Evolutionary conservation across 2,113 vertebrate species (phyloP).

Genomic region (Pyxicephalus adspersus): DNA sequence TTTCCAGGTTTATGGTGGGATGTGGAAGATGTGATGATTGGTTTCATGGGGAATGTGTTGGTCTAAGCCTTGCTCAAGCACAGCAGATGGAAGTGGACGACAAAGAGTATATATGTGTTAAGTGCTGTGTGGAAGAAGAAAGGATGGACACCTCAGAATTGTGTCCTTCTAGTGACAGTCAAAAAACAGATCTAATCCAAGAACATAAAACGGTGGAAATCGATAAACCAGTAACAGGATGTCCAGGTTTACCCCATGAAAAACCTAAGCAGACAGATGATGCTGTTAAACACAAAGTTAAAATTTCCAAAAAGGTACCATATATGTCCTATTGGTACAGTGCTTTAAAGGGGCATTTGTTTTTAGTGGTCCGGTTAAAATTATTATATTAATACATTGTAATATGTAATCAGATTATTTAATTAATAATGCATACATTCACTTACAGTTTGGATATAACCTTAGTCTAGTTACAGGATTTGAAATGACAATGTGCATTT

Average conservation of each 20-base stretch:
- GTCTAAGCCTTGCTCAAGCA: slow-evolving; percentile 90
- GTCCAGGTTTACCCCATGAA: slow-evolving; percentile 59
- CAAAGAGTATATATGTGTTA: slow-evolving; percentile 94
- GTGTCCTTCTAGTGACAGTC: slow-evolving; percentile 67
- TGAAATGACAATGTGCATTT: no score
- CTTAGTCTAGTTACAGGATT: no score
- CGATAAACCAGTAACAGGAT: slow-evolving; percentile 73
- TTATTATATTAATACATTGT: no score
- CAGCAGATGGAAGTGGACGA: slow-evolving; percentile 96
- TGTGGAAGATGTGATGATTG: slow-evolving; percentile 97
- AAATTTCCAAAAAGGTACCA: slow-evolving; percentile 84
- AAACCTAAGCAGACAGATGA: slow-evolving; percentile 69
- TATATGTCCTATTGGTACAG: neutral
- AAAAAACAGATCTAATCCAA: slow-evolving; percentile 69
- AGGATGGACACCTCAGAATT: slow-evolving; percentile 72
- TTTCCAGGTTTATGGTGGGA: slow-evolving; percentile 94
- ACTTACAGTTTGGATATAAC: no score
- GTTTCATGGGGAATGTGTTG: slow-evolving; percentile 98
- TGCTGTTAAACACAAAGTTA: slow-evolving; percentile 75
- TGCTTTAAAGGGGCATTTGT: no score
- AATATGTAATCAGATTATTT: no score
- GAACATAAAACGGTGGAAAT: slow-evolving; percentile 76
- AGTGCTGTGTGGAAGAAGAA: slow-evolving; percentile 92
- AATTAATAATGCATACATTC: no score
- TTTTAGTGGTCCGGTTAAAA: no score